A percentile compares a stretch with the other conserved stretches of the same genome.
phyloP scores from a whole-genome alignment of 2,797 vertebrate genomes.

The Prunella strophiata region DNA sequence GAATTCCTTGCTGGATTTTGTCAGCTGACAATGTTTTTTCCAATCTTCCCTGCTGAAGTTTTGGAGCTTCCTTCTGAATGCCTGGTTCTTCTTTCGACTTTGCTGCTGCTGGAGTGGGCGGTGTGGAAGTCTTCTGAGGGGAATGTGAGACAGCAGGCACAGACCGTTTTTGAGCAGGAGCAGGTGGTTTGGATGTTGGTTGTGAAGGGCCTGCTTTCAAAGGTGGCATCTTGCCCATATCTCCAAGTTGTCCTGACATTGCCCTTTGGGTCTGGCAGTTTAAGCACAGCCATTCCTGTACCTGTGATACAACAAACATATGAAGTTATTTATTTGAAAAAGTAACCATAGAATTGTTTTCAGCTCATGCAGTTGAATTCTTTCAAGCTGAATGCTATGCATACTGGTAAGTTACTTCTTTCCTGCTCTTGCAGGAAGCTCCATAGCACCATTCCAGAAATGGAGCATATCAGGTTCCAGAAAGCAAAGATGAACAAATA shows the following conservation, averaged over 20 bases:
- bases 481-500: background rate
- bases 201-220: constrained; percentile 55
- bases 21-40: constrained; percentile 61
- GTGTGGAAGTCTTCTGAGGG: constrained; percentile 67
- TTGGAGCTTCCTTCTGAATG: constrained; percentile 54
- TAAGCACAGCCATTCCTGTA: constrained; percentile 95
- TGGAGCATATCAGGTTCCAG: background rate
- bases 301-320: constrained; percentile 78
- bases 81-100: constrained; percentile 65
- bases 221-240: constrained; percentile 78
- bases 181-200: constrained; percentile 52
- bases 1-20: constrained; percentile 56
- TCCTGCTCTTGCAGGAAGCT: background rate
- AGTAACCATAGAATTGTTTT: background rate
- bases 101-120: constrained; percentile 12
- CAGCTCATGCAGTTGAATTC: background rate
- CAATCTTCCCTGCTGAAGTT: constrained; percentile 45
- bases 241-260: constrained; percentile 87
- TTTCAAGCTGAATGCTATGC: background rate
- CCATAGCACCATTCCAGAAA: background rate
- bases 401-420: background rate
- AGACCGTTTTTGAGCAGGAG: constrained; percentile 51
- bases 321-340: constrained; percentile 20
- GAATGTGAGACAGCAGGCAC: constrained; percentile 49
- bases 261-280: constrained; percentile 96